Evolutionary conservation across 2,797 vertebrate species (phyloP), one percentile per base, ranked within the genome.

Genomic region (Cynodonichthys magdalenae): DNA sequence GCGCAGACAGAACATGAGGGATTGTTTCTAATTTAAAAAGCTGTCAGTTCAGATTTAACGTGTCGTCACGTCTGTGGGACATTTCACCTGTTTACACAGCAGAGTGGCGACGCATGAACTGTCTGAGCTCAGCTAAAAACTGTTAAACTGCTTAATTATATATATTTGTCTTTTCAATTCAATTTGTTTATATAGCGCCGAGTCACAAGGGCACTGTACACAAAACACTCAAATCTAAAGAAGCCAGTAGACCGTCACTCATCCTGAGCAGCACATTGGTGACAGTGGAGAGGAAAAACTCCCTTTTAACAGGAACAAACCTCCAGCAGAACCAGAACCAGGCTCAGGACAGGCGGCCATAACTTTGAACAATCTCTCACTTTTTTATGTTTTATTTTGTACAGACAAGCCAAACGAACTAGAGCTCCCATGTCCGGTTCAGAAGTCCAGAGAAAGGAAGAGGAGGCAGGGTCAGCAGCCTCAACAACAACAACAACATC

Each of bases 391-490:
- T 18, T 46, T 55, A 29, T 80, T 75, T 71, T 3, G 67, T 28
- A 47, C 56, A 99, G 98, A 99, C 88, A 98, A 99, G 82, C 97
- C 98, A 91, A 98, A 98, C 27, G 97, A 99, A 39, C 85, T 99
- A 92, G 97, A 99, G 89, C 95, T 99, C 57, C 96, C 97, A 0
- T 97, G 96, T 75, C 95, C 96, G 5, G 95, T 95, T 24, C 93
- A 96, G 60, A 99, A 98, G 80, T 94, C 95, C 41, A 92, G 96
- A 66, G 96, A 98, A 69, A 97, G 97, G 87, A 98, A 98, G 94
- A 95, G 96, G 87, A 96, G 96, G 87, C 97, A 98, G 93, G 95
- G 94, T 54, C 87, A 84, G 9, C 82, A 80, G 60, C 36, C 3
- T 1, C 31, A 31, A 31, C 31, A 31, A 31, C 31, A 31, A 31